Evolutionary conservation across 2,888 invertebrate genomes (phyloP).

Genomic region (Cheilosia variabilis): DNA sequence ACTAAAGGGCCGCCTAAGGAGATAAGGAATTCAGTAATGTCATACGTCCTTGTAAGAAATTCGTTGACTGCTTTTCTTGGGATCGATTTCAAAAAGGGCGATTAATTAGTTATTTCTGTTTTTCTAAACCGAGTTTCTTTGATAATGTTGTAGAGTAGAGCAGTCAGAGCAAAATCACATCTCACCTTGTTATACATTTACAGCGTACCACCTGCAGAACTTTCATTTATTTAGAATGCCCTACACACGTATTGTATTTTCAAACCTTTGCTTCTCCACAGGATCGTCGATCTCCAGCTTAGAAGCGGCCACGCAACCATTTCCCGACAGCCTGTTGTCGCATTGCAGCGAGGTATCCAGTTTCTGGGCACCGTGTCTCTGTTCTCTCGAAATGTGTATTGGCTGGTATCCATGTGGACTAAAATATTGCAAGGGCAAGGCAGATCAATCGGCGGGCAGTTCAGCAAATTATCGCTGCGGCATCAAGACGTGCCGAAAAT

Average conservation of each 20-base stretch:
- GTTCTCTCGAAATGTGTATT: conserved; percentile 94
- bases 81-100: too few relatives aligned
- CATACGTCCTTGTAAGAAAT: too few relatives aligned
- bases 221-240: too few relatives aligned
- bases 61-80: too few relatives aligned
- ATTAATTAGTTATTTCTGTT: too few relatives aligned
- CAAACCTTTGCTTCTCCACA: conserved; percentile 79
- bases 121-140: too few relatives aligned
- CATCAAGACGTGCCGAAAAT: conserved; percentile 96
- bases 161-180: too few relatives aligned
- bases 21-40: too few relatives aligned
- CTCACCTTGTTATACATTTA: too few relatives aligned
- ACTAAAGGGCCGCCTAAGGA: too few relatives aligned
- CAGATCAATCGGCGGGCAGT: conserved; percentile 83
- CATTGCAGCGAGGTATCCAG: conserved; percentile 89
- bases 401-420: conserved; percentile 98
- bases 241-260: not conserved
- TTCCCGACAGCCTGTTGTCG: conserved; percentile 85
- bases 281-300: conserved; percentile 90
- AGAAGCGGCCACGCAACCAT: conserved; percentile 88
- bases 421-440: conserved; percentile 95
- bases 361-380: conserved; percentile 90
- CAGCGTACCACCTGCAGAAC: too few relatives aligned
- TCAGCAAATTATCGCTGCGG: conserved; percentile 93
- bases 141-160: too few relatives aligned